phyloP scores from a whole-genome alignment of 2,888 invertebrate genomes.

The Noctua comes region DNA sequence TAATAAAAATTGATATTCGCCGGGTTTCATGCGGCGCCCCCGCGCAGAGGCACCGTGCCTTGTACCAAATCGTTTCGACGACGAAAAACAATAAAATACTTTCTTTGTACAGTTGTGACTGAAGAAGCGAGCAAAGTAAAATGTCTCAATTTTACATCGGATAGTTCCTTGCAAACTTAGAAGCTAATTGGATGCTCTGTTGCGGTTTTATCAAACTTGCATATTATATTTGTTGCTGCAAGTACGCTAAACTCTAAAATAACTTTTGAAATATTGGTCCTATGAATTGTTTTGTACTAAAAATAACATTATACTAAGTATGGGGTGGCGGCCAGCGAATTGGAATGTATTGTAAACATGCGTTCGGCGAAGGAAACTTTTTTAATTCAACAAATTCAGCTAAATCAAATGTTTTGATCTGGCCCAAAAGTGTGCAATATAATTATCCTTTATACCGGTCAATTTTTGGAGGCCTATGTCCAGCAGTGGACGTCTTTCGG shows the following conservation, averaged over 20 bases:
- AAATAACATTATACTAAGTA: background rate
- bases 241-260: background rate
- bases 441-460: no score
- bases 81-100: constrained; percentile 60
- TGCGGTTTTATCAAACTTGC: background rate
- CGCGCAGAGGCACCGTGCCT: constrained; percentile 51
- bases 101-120: constrained; percentile 36
- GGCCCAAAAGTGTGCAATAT: no score
- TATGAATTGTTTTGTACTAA: background rate
- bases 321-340: background rate
- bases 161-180: constrained; percentile 18
- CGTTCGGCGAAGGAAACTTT: background rate
- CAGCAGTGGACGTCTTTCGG: no score
- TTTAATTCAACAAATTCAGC: no score
- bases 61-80: constrained; percentile 61
- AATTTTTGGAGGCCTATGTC: no score
- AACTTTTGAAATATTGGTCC: background rate
- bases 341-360: background rate
- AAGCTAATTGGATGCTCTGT: constrained; percentile 11
- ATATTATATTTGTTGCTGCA: background rate
- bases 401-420: no score
- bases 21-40: constrained; percentile 40
- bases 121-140: constrained; percentile 6
- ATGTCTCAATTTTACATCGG: constrained; percentile 46
- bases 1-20: constrained; percentile 62